These are phyloP conservation scores for Drosophila pallidifrons DNA, from an alignment of 1,140 invertebrate genomes.

Conservation along the genomic window DNA sequence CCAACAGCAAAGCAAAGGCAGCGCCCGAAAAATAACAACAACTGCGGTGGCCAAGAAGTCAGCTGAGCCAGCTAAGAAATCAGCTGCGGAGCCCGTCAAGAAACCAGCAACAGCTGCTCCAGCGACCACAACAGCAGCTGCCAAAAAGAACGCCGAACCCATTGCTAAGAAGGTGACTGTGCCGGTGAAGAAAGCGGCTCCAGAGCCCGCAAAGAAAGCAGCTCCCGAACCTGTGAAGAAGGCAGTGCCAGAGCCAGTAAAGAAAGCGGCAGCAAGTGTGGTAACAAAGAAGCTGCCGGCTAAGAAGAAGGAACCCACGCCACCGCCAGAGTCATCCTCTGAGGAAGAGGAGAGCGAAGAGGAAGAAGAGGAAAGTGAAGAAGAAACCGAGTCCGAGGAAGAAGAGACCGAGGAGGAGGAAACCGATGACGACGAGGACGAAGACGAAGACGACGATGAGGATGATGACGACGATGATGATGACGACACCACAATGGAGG, in stretches of 20 bases:
- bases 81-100: conserved; percentile 40
- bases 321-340: conserved; percentile 73
- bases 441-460: conserved; percentile 60
- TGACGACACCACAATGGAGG: conserved; percentile 59
- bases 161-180: conserved; percentile 58
- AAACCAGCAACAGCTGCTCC: conserved; percentile 47
- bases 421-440: conserved; percentile 65
- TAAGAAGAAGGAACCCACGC: conserved; percentile 76
- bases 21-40: conserved; percentile 17
- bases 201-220: not conserved
- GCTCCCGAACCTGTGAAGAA: conserved; percentile 65
- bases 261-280: conserved; percentile 44
- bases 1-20: conserved; percentile 47
- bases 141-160: conserved; percentile 12
- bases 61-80: conserved; percentile 53
- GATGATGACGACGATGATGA: conserved; percentile 56
- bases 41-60: conserved; percentile 35
- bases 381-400: conserved; percentile 45
- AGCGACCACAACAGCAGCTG: conserved; percentile 38
- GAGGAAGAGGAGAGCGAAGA: conserved; percentile 72
- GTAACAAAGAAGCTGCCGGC: conserved; percentile 49
- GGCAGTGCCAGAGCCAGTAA: conserved; percentile 33
- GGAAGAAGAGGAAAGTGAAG: conserved; percentile 62
- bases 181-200: conserved; percentile 56
- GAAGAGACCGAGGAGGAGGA: conserved; percentile 63